Conservation (phyloP, 2,113 vertebrate genomes). For the Apteryx owenii region DNA sequence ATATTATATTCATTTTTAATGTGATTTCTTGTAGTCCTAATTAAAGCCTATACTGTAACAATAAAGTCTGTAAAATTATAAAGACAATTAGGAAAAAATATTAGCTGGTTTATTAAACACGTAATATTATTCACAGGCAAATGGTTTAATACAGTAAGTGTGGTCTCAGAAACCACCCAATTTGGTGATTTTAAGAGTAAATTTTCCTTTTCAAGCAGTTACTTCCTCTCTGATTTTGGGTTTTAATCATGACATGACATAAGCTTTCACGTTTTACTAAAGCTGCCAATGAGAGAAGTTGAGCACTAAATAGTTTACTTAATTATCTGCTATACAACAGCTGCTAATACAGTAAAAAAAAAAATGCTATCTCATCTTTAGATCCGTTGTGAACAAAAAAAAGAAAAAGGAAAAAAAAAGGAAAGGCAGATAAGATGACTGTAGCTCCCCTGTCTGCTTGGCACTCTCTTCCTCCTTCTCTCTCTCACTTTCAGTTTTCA, state of each 20-base stretch:
- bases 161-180: not conserved
- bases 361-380: constrained; percentile 81
- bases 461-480: constrained; percentile 74
- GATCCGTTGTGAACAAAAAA: constrained; percentile 73
- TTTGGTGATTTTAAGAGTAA: constrained; percentile 42
- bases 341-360: constrained; percentile 69
- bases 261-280: constrained; percentile 69
- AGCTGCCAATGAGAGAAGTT: constrained; percentile 68
- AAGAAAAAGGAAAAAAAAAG: constrained; percentile 60
- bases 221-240: constrained; percentile 61
- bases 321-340: constrained; percentile 78
- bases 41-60: not conserved
- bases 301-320: constrained; percentile 76
- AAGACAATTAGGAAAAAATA: not conserved
- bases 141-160: constrained; percentile 21
- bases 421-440: constrained; percentile 68
- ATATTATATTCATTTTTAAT: not conserved
- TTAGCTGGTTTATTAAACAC: not conserved
- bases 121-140: not conserved
- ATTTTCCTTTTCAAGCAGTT: constrained; percentile 25
- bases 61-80: not conserved
- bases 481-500: constrained; percentile 81
- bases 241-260: constrained; percentile 73
- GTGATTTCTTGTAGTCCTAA: not conserved
- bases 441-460: constrained; percentile 78